Percentiles rank a stretch among this genome's conserved stretches.
phyloP scores from a whole-genome alignment of 2,888 invertebrate species.

The Aquatica leii region DNA sequence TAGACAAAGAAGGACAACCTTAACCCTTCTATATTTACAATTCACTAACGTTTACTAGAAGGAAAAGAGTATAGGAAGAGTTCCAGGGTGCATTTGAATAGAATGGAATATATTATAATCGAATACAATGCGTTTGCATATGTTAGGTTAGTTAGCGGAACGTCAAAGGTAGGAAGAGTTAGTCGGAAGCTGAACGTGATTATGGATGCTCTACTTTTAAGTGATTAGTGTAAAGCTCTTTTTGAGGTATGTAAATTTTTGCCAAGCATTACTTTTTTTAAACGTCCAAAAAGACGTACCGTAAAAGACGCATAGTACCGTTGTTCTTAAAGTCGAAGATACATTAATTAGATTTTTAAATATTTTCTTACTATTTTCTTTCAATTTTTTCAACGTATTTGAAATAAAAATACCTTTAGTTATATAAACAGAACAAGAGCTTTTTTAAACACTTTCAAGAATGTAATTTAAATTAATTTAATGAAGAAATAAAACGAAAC shows the following conservation, averaged over 20 bases:
- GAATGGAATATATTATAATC: constrained; percentile 55
- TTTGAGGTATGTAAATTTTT: constrained; percentile 7
- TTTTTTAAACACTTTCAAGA: too few relatives aligned
- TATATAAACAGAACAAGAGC: too few relatives aligned
- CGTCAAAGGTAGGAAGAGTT: constrained; percentile 43
- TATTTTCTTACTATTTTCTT: too few relatives aligned
- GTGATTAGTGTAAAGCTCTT: constrained; percentile 2
- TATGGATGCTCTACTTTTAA: constrained; percentile 22
- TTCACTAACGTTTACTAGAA: constrained; percentile 41
- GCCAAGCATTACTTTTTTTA: too few relatives aligned
- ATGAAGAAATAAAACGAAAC: neutral
- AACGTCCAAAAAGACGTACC: too few relatives aligned
- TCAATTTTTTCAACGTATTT: too few relatives aligned
- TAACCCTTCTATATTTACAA: constrained; percentile 37
- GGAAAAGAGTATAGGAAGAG: constrained; percentile 57
- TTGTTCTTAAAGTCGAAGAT: too few relatives aligned
- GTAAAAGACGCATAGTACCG: too few relatives aligned
- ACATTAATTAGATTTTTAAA: too few relatives aligned
- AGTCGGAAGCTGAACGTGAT: constrained; percentile 36
- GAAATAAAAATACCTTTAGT: too few relatives aligned
- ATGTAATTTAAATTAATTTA: neutral
- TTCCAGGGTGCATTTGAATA: constrained; percentile 53
- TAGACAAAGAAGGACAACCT: constrained; percentile 45
- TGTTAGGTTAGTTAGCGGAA: constrained; percentile 50
- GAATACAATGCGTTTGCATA: constrained; percentile 55